Base-by-base conservation (phyloP, 2,113 vertebrate genomes). In the Asarcornis scutulata region DNA sequence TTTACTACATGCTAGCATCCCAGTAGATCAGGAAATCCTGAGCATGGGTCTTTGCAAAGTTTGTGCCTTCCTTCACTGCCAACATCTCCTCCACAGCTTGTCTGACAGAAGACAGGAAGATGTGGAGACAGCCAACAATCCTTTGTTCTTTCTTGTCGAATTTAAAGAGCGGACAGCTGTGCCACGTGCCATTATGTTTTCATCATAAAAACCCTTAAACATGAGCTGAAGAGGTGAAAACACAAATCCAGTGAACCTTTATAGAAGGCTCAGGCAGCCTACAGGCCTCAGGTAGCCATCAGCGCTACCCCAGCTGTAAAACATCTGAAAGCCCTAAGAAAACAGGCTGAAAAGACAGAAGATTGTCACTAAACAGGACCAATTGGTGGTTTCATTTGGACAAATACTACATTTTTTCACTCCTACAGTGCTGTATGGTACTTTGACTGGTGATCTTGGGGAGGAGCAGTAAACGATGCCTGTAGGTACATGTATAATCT, bases 401-500 rank as follows among this genome's bases (percentile, higher is more conserved):
- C 34, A 27, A 11, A 4, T 14, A 14, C 25, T 31, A 3, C 20
- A 16, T 20, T 34, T 52, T 52, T 27, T 42, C 38, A 6, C 9
- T n/a, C n/a, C 76, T 22, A 8, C 67, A 48, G 44, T 34, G 44
- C 44, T 22, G 46, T 2, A 1, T 8, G 48, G n/a, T 23, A 12
- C 15, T 29, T 10, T 8, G 15, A 4, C 14, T 63, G 40, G 77
- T 9, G 7, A 44, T 25, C 36, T 5, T 3, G 38, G 58, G 44
- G 23, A 78, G 32, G 72, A 42, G 7, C 18, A 44, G 34, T 1
- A 27, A 63, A 20, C 12, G 42, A 3, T 52, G 15, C 50, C 18
- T 1, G 7, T 9, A 53, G 29, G 59, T 40, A 18, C 26, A 11
- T 1, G 5, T 21, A 2, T 10, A 27, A 55, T 4, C n/a, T 55